Percentiles rank a stretch among this genome's conserved stretches.
Evolutionary conservation across 2,888 invertebrate genomes (phyloP).

Genomic region (Atethmia centrago): DNA sequence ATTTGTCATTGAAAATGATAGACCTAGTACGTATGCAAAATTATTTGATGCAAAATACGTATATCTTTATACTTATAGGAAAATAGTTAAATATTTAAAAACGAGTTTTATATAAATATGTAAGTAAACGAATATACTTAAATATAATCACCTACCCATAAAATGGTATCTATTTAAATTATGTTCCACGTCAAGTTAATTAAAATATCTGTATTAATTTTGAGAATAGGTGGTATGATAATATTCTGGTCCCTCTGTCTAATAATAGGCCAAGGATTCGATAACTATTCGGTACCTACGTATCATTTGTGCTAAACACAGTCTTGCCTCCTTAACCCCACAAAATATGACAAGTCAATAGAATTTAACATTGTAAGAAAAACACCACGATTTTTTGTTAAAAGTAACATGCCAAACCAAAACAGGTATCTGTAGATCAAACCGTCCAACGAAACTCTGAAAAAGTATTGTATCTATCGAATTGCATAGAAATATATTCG

Average conservation of each 20-base stretch:
- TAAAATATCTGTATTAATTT: neutral
- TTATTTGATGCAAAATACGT: neutral
- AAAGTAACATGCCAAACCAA: neutral
- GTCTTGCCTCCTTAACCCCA: neutral
- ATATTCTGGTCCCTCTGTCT: neutral
- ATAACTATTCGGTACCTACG: neutral
- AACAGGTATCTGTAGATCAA: neutral
- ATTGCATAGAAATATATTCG: neutral
- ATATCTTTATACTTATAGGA: neutral
- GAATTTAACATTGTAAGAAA: neutral
- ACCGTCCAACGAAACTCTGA: neutral
- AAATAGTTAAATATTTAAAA: neutral
- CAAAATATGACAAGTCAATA: neutral
- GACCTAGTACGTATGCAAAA: neutral
- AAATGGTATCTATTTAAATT: neutral
- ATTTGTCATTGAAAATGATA: neutral
- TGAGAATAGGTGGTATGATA: constrained; percentile 1
- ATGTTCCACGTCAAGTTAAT: neutral
- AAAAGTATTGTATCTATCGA: neutral
- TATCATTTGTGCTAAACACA: neutral
- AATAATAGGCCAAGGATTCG: constrained; percentile 1
- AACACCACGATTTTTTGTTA: neutral
- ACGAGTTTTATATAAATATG: constrained; percentile 4
- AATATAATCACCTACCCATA: neutral
- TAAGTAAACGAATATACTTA: neutral